Conservation (phyloP, 2,113 vertebrate genomes). For the Opisthocomus hoazin region DNA sequence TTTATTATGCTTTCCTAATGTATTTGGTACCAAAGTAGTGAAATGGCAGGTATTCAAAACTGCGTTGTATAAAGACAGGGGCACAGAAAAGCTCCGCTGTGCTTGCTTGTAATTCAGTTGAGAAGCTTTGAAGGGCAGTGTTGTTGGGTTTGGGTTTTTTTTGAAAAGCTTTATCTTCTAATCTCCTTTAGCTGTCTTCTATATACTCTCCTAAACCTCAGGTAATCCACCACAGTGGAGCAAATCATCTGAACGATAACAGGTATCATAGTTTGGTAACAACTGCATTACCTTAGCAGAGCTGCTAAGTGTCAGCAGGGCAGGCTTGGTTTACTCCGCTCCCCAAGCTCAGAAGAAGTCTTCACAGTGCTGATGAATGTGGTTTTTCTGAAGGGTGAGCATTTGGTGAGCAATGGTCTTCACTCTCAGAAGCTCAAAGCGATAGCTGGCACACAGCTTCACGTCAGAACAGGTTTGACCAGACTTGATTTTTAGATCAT, state of each 20-base stretch:
- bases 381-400: not conserved
- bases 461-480: not conserved
- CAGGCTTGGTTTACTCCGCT: not conserved
- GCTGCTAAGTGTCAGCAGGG: not conserved
- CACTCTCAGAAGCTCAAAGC: not conserved
- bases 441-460: not conserved
- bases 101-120: not conserved
- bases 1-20: not conserved
- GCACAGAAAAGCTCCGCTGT: not conserved
- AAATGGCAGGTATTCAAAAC: not conserved
- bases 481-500: not conserved
- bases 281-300: not conserved
- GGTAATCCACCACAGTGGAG: not conserved
- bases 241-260: not conserved
- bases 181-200: not conserved
- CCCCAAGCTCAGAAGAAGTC: not conserved
- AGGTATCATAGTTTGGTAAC: fast-evolving
- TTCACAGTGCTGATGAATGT: not conserved
- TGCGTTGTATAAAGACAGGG: too few relatives aligned
- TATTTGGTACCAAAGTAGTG: not conserved
- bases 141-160: not conserved
- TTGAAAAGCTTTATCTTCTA: not conserved
- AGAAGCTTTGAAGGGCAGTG: not conserved
- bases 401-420: not conserved
- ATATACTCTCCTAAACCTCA: not conserved